phyloP scores from a whole-genome alignment of 92 coral and sea anemone genomes.

The Bergia sp. region DNA sequence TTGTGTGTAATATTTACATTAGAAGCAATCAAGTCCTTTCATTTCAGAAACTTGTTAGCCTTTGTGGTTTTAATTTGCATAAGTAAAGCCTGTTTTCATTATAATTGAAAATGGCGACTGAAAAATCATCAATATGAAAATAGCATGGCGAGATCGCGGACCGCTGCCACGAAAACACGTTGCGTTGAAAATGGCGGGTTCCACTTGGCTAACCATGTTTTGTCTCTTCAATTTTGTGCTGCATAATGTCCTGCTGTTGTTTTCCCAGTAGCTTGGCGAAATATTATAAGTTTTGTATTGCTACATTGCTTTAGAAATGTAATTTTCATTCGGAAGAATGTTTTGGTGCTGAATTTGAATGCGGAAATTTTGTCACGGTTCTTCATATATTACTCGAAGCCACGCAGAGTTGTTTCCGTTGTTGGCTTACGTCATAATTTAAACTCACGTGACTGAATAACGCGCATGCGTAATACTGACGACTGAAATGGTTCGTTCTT shows the following conservation, averaged over 20 bases:
- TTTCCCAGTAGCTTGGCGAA: background rate
- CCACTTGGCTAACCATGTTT: conserved; percentile 23
- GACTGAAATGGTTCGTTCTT: conserved; percentile 41
- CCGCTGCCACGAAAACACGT: conserved; percentile 23
- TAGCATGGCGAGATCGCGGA: background rate
- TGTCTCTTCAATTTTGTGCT: background rate
- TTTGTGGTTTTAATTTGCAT: conserved; percentile 41
- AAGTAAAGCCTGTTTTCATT: conserved; percentile 28
- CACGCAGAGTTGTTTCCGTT: conserved; percentile 34
- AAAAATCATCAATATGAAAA: conserved; percentile 42
- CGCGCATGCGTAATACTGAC: conserved; percentile 29
- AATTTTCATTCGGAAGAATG: conserved; percentile 17
- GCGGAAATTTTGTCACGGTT: conserved; percentile 34
- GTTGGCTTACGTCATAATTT: conserved; percentile 37
- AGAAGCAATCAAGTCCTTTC: conserved; percentile 34
- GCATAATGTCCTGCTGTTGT: conserved; percentile 9
- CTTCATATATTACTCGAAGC: background rate
- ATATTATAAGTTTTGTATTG: background rate
- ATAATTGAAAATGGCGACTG: conserved; percentile 25
- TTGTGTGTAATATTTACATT: conserved; percentile 30
- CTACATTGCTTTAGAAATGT: background rate
- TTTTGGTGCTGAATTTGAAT: conserved; percentile 16
- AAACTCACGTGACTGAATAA: conserved; percentile 34
- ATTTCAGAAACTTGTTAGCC: conserved; percentile 44
- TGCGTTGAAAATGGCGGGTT: conserved; percentile 25